Conservation (phyloP, 2,888 invertebrate species). For the Tribolium freemani region DNA sequence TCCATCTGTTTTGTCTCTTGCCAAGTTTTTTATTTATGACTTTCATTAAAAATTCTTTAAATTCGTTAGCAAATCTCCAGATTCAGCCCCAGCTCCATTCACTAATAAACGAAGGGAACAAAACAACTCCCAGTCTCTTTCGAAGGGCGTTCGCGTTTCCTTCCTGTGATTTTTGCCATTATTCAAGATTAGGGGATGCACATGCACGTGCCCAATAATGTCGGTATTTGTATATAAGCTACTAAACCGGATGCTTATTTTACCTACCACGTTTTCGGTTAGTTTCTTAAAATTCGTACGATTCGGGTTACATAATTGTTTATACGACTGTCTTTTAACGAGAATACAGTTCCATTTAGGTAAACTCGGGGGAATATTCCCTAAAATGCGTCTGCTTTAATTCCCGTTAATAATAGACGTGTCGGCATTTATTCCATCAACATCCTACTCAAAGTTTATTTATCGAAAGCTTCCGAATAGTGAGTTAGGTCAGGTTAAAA, state of each 20-base stretch:
- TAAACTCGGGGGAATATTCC: background rate
- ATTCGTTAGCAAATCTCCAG: background rate
- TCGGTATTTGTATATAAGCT: slow-evolving; percentile 48
- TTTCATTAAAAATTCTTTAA: slow-evolving; percentile 2
- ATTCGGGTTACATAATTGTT: slow-evolving; percentile 22
- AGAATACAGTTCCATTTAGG: background rate
- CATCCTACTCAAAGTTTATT: background rate
- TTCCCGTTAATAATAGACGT: background rate
- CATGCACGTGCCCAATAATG: slow-evolving; percentile 54
- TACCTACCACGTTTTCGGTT: slow-evolving; percentile 24
- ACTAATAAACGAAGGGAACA: background rate
- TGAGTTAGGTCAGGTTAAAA: slow-evolving; percentile 4
- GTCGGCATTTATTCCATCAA: background rate
- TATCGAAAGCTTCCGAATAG: background rate
- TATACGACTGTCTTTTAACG: background rate
- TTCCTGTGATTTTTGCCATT: slow-evolving; percentile 39
- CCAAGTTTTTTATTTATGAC: background rate
- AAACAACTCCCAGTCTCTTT: background rate
- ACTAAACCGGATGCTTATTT: slow-evolving; percentile 41
- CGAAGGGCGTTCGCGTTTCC: background rate
- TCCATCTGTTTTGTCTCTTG: too few species aligned
- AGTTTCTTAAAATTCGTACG: slow-evolving; percentile 6
- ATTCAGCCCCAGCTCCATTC: background rate
- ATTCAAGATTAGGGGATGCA: slow-evolving; percentile 40
- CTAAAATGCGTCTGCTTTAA: background rate